Evolutionary conservation across 2,888 invertebrate species (phyloP).

Genomic region (Malacosoma neustria): DNA sequence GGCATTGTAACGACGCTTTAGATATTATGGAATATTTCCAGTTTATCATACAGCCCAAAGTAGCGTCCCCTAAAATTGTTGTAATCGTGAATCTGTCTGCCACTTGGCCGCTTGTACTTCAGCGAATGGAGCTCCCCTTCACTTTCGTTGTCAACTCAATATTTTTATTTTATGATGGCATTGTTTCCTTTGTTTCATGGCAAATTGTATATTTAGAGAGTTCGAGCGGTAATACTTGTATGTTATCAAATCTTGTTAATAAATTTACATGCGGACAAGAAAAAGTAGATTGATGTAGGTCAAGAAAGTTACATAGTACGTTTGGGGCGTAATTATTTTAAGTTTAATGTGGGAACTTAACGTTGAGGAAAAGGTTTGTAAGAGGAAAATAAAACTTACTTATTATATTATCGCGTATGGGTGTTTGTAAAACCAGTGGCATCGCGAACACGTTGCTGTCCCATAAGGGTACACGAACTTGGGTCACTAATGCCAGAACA

Average conservation of each 20-base stretch:
- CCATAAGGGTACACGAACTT: no score
- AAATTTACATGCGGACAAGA: slow-evolving; percentile 5
- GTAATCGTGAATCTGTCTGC: slow-evolving; percentile 54
- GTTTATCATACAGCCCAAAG: slow-evolving; percentile 59
- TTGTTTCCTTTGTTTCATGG: slow-evolving; percentile 18
- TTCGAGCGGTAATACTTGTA: no score
- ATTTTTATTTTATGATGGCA: slow-evolving; percentile 12
- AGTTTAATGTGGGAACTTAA: slow-evolving; percentile 4
- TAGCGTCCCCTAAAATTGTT: slow-evolving; percentile 51
- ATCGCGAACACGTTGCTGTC: no score
- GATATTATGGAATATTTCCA: slow-evolving; percentile 70
- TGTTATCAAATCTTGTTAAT: no score
- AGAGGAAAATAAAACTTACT: neutral
- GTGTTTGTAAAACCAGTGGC: no score
- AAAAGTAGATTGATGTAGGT: slow-evolving; percentile 22
- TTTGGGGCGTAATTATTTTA: slow-evolving; percentile 5
- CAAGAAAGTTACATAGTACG: slow-evolving; percentile 15
- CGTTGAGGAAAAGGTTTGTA: neutral
- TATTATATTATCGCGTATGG: no score
- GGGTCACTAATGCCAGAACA: no score
- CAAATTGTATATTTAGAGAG: no score
- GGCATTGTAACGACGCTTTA: slow-evolving; percentile 66
- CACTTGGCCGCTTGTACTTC: slow-evolving; percentile 39
- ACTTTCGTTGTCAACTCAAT: slow-evolving; percentile 31
- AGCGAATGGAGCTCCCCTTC: slow-evolving; percentile 30